These are phyloP conservation scores for Brachionus calyciflorus DNA, from an alignment of 1,140 invertebrate genomes.

Conservation along the genomic window DNA sequence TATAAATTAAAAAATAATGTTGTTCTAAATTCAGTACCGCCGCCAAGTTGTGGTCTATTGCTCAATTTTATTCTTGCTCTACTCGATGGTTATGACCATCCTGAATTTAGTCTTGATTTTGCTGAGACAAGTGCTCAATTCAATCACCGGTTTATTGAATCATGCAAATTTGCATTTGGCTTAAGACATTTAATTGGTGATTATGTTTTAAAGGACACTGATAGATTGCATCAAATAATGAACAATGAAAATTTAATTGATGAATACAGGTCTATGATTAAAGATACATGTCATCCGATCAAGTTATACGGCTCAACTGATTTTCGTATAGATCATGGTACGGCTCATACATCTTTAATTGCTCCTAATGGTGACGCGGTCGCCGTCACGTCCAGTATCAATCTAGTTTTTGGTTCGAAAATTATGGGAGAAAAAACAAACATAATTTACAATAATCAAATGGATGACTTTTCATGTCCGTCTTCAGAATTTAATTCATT, in stretches of 20 bases:
- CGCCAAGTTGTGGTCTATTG: slow-evolving; percentile 77
- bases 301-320: slow-evolving; percentile 27
- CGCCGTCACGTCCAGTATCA: slow-evolving; percentile 84
- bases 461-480: slow-evolving; percentile 92
- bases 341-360: slow-evolving; percentile 80
- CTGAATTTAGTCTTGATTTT: not conserved
- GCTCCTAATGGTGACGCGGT: slow-evolving; percentile 85
- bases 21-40: slow-evolving; percentile 69
- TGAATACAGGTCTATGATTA: slow-evolving; percentile 55
- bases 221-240: not conserved
- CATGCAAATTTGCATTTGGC: slow-evolving; percentile 87
- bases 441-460: slow-evolving; percentile 85
- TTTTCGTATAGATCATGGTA: slow-evolving; percentile 13
- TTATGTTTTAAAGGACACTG: slow-evolving; percentile 53
- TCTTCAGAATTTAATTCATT: slow-evolving; percentile 70
- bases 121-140: slow-evolving; percentile 58
- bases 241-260: slow-evolving; percentile 20
- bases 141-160: slow-evolving; percentile 81
- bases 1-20: slow-evolving; percentile 65
- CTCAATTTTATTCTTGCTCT: slow-evolving; percentile 78
- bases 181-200: slow-evolving; percentile 80
- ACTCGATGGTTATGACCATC: slow-evolving; percentile 64
- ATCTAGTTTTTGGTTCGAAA: slow-evolving; percentile 67
- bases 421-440: slow-evolving; percentile 70
- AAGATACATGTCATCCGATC: slow-evolving; percentile 49